Evolutionary conservation across 2,113 vertebrate species (phyloP), one percentile per base, ranked within the genome.

Genomic region (Oenanthe oenanthe): DNA sequence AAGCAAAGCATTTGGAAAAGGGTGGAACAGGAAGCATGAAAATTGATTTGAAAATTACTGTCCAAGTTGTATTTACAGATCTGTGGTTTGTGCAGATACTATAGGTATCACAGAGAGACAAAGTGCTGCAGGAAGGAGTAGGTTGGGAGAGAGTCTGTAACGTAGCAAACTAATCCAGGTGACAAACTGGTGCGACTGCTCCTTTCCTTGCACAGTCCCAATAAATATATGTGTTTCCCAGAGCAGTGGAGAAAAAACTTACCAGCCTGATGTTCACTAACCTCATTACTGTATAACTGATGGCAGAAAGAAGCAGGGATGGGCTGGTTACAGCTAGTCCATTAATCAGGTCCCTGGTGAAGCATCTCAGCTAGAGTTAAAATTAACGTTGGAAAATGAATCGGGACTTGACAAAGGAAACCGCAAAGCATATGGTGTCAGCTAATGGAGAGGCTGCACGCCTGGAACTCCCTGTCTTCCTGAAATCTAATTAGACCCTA

Each of bases 401-500:
- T 96, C 34, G 14, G 53, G 89, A 75, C 67, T 89, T 91, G 47
- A 85, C 89, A 79, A 93, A 91, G 84, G 70, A 95, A 96, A 88
- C 94, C 67, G 1, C 43, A 7, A 90, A 89, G 92, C 96, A 95
- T 96, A 95, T 94, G 95, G 95, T 96, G 95, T 95, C 92, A 91
- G 75, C 89, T 96, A 96, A 97, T 95, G 95, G 93, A 89, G 89
- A 95, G 85, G 60, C 89, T 94, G 84, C 42, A 89, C n/a, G 62
- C 61, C 76, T 74, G 36, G 77, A 62, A 78, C 92, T 65, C 57
- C 7, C 2, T 62, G 38, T 91, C 95, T 88, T 96, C 80, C 91
- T 97, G 95, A 97, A 95, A 93, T 95, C 94, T 97, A 97, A 97
- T 97, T 97, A 97, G 93, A 93, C 25, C 26, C 38, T 94, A 96